Evolutionary conservation across 1,140 invertebrate species (phyloP).

Genomic region (Dinothrombium tinctorium): DNA sequence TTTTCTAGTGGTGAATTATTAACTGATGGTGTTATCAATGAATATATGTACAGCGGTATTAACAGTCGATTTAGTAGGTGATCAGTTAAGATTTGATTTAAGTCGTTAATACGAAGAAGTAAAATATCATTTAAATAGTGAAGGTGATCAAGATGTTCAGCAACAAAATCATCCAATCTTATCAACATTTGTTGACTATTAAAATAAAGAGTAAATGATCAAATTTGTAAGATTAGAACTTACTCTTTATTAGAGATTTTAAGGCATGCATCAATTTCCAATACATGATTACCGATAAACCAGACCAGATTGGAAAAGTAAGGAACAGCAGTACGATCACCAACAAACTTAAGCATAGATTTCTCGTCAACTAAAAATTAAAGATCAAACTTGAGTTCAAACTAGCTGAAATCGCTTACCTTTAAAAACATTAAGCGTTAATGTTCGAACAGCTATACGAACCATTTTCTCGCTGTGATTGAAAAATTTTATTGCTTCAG

Average conservation of each 20-base stretch:
- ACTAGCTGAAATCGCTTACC: conserved; percentile 19
- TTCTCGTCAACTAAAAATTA: conserved; percentile 57
- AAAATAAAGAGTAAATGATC: conserved; percentile 17
- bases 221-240: conserved; percentile 1
- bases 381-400: conserved; percentile 1
- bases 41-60: conserved; percentile 39
- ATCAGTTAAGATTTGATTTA: conserved; percentile 87
- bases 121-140: conserved; percentile 96
- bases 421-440: conserved; percentile 85
- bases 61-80: conserved; percentile 78
- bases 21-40: conserved; percentile 2
- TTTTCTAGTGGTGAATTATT: neutral
- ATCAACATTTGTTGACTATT: conserved; percentile 67
- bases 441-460: conserved; percentile 83
- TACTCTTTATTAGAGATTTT: conserved; percentile 25
- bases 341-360: conserved; percentile 84
- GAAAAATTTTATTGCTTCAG: conserved; percentile 97
- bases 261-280: conserved; percentile 84
- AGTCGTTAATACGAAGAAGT: conserved; percentile 62
- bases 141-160: conserved; percentile 88
- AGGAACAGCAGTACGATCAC: conserved; percentile 78
- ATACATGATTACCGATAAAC: conserved; percentile 94
- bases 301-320: conserved; percentile 98
- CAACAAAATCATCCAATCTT: conserved; percentile 71
- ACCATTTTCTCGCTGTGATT: conserved; percentile 98